These are phyloP conservation scores for Rhynchophorus ferrugineus DNA, from an alignment of 1,140 invertebrate species.

Conservation along the genomic window DNA sequence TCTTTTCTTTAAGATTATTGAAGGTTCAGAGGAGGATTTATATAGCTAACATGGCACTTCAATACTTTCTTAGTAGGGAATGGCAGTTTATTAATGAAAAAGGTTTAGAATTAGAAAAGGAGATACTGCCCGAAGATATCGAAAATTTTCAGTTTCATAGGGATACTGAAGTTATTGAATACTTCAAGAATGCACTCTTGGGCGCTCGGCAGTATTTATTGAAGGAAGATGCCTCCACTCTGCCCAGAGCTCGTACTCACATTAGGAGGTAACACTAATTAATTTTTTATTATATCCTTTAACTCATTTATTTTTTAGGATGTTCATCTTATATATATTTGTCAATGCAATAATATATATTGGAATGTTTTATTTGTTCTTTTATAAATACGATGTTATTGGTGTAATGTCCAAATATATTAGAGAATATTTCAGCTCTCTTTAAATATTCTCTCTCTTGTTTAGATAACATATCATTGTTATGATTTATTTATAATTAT, in stretches of 20 bases:
- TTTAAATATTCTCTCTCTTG: no score
- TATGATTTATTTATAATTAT: no score
- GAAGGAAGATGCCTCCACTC: slow-evolving; percentile 26
- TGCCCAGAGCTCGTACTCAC: slow-evolving; percentile 22
- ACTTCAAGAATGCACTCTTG: slow-evolving; percentile 42
- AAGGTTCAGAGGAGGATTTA: slow-evolving; percentile 73
- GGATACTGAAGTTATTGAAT: slow-evolving; percentile 41
- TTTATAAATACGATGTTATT: neutral
- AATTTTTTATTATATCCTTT: neutral
- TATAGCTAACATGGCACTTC: slow-evolving; percentile 64
- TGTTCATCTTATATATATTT: neutral
- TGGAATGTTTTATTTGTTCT: neutral
- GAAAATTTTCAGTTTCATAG: slow-evolving; percentile 55
- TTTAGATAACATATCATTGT: neutral
- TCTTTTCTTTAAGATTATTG: slow-evolving; percentile 53
- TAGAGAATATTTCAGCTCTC: neutral
- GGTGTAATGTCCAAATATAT: neutral
- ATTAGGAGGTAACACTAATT: slow-evolving; percentile 6
- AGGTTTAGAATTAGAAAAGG: slow-evolving; percentile 51
- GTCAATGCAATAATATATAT: neutral
- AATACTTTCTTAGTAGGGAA: slow-evolving; percentile 71
- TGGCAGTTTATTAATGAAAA: slow-evolving; percentile 78
- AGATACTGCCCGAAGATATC: slow-evolving; percentile 54
- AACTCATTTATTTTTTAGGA: slow-evolving; percentile 4
- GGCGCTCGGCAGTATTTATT: slow-evolving; percentile 29